phyloP scores from a whole-genome alignment of 1,140 invertebrate genomes.

The Brachionus rotundiformis region DNA sequence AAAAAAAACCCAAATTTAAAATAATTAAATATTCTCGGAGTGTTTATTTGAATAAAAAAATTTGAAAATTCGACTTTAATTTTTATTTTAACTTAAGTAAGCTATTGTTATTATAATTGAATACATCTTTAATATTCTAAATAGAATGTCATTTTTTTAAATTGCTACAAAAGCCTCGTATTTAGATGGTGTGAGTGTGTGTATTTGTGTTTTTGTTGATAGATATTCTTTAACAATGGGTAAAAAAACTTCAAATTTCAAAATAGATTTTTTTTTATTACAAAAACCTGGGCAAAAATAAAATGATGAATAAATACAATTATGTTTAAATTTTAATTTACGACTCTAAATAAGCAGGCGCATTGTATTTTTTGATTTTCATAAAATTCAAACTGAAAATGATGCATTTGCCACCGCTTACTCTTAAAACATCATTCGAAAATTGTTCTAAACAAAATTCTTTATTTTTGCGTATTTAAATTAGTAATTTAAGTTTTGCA shows the following conservation, averaged over 20 bases:
- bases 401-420: neutral
- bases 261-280: slow-evolving; percentile 8
- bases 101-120: slow-evolving; percentile 24
- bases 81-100: neutral
- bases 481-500: neutral
- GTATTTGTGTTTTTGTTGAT: slow-evolving; percentile 20
- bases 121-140: neutral
- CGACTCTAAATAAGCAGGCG: slow-evolving; percentile 17
- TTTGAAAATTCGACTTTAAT: neutral
- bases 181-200: neutral
- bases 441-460: neutral
- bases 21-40: neutral
- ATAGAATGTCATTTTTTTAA: slow-evolving; percentile 33
- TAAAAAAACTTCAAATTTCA: slow-evolving; percentile 30
- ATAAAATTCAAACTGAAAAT: slow-evolving; percentile 4
- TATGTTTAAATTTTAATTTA: slow-evolving; percentile 46
- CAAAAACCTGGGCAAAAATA: slow-evolving; percentile 24
- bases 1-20: neutral
- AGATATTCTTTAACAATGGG: slow-evolving; percentile 38
- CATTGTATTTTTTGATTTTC: slow-evolving; percentile 18
- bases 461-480: neutral
- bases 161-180: slow-evolving; percentile 1
- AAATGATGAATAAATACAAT: slow-evolving; percentile 41
- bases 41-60: neutral
- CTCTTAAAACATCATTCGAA: neutral